Evolutionary conservation across 2,797 vertebrate species (phyloP), one percentile per base, ranked within the genome.

Genomic region (Sebastes nivosus): DNA sequence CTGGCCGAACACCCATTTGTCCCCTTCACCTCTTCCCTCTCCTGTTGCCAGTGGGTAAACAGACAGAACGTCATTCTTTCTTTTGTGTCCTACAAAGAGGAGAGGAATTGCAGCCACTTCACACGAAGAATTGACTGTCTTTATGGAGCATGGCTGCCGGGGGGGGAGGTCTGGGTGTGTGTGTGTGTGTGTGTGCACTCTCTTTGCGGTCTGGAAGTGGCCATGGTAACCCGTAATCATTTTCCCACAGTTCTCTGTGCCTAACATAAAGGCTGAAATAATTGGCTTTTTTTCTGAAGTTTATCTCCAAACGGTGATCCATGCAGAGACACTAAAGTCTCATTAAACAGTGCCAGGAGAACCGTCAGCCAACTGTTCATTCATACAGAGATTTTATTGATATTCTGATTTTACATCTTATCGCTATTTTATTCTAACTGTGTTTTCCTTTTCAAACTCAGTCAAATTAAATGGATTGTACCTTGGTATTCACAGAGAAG

Each of bases 181-280:
- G 10, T 55, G 67, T 72, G 67, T 16, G 24, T 29, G 63, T 46
- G 60, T 13, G 27, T 60, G 18, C 71, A 12, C 57, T 84, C 60
- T 85, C 78, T 75, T 79, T 76, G 79, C 58, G 16, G 75, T 81
- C 81, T 72, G 32, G 38, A 80, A 85, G 90, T 88, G 90, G 46
- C 91, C 91, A 93, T 94, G 90, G 92, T 91, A 93, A 94, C 93
- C 86, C 72, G 4, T 88, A 87, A 89, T 92, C 64, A 89, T 90
- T 94, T 93, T 92, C 88, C 88, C 91, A 93, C 89, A 92, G 80
- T 88, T 91, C 82, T 83, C 66, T 63, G 54, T 42, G 63, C 69
- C 77, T 74, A 73, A 85, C 87, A 86, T 85, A 84, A 93, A 89
- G 77, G 69, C 83, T 60, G 60, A 89, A 88, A 88, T 92, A 92